A percentile compares a stretch with the other conserved stretches of the same genome.
Conservation (phyloP, 2,113 vertebrate species). For the Syngnathus typhle region DNA sequence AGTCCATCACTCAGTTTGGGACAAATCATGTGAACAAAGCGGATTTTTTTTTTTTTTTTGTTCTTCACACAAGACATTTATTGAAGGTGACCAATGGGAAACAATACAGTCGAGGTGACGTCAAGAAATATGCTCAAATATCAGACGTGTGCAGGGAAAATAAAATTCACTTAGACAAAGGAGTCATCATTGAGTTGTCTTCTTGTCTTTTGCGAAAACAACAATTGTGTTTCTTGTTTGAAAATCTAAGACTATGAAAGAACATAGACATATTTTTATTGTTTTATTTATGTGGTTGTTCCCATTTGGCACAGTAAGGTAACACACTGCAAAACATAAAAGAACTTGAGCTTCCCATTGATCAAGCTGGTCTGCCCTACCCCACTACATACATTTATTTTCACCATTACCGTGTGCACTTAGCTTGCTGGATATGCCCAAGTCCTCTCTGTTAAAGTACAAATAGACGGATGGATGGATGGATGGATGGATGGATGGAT, state of each 20-base stretch:
- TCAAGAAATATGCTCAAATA: not conserved
- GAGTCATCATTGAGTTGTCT: not conserved
- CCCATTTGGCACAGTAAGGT: too few species aligned
- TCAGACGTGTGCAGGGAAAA: not conserved
- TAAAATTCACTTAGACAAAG: not conserved
- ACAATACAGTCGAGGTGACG: not conserved
- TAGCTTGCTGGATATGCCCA: too few species aligned
- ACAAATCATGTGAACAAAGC: not conserved
- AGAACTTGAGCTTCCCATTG: too few species aligned
- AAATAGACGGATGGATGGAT: too few species aligned
- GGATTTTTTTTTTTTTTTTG: not conserved
- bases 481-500: too few species aligned
- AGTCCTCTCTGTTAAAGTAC: too few species aligned
- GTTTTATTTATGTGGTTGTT: too few species aligned
- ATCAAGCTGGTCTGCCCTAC: too few species aligned
- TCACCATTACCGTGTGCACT: too few species aligned
- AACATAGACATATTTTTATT: not conserved
- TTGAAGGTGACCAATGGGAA: not conserved
- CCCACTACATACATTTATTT: too few species aligned
- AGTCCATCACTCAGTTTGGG: not conserved
- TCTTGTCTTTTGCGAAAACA: not conserved
- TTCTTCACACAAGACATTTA: not conserved
- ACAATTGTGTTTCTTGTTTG: not conserved
- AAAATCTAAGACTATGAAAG: not conserved
- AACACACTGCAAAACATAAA: too few species aligned